phyloP scores from a whole-genome alignment of 2,113 vertebrate genomes.

The Xiphophorus hellerii region DNA sequence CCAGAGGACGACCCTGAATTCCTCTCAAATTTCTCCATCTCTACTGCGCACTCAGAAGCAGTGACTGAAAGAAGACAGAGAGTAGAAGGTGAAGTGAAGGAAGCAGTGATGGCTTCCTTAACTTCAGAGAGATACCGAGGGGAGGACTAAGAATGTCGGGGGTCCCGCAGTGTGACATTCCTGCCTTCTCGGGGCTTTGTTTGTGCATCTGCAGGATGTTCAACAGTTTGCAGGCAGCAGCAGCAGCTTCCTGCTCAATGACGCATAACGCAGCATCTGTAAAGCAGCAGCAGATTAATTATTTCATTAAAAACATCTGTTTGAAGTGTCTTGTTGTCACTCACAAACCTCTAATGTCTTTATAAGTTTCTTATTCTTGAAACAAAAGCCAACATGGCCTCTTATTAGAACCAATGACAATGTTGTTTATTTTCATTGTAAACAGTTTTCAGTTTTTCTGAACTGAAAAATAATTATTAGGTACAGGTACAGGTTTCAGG shows the following conservation, averaged over 20 bases:
- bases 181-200: constrained; percentile 68
- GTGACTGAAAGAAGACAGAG: constrained; percentile 24
- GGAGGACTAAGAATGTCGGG: constrained; percentile 33
- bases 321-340: neutral
- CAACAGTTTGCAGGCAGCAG: constrained; percentile 31
- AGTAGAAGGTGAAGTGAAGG: constrained; percentile 25
- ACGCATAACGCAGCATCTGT: constrained; percentile 43
- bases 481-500: too few species aligned
- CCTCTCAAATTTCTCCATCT: constrained; percentile 43
- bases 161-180: constrained; percentile 55
- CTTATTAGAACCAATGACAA: neutral
- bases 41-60: constrained; percentile 13
- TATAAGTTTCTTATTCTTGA: neutral
- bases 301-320: neutral
- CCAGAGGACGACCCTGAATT: constrained; percentile 67
- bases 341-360: neutral
- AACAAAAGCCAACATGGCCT: neutral
- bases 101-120: constrained; percentile 10
- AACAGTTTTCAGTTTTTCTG: too few species aligned
- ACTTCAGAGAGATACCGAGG: constrained; percentile 32
- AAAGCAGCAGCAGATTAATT: neutral
- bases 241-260: constrained; percentile 59
- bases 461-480: neutral
- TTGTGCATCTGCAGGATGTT: constrained; percentile 66
- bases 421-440: too few species aligned